phyloP scores from a whole-genome alignment of 2,888 invertebrate species.

The Malacosoma neustria region DNA sequence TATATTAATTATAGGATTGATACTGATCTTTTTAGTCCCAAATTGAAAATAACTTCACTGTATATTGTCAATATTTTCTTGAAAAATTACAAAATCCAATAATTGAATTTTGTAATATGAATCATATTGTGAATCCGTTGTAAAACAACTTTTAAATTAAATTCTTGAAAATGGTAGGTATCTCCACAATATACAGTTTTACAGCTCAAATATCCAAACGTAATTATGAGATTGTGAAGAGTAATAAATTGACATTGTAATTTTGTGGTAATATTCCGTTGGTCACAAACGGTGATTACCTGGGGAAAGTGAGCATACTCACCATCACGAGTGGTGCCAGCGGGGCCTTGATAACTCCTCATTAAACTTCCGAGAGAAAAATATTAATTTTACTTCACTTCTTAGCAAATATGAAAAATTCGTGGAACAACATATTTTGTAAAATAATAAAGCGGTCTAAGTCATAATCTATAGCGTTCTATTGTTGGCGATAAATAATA shows the following conservation, averaged over 20 bases:
- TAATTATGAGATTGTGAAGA: neutral
- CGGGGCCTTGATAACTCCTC: slow-evolving; percentile 43
- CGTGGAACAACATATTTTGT: slow-evolving; percentile 39
- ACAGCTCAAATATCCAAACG: neutral
- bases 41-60: too few relatives aligned
- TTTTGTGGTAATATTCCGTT: neutral
- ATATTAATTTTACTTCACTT: slow-evolving; percentile 51
- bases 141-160: too few relatives aligned
- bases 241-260: neutral
- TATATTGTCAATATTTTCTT: too few relatives aligned
- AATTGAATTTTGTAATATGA: too few relatives aligned
- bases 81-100: too few relatives aligned
- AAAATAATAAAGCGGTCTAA: slow-evolving; percentile 22
- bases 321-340: slow-evolving; percentile 7
- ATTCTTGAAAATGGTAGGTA: too few relatives aligned
- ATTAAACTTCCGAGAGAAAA: slow-evolving; percentile 40
- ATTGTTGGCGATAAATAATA: too few relatives aligned
- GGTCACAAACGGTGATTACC: neutral
- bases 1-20: too few relatives aligned
- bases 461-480: slow-evolving; percentile 12
- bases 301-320: neutral
- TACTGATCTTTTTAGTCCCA: too few relatives aligned
- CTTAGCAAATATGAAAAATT: slow-evolving; percentile 45
- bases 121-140: too few relatives aligned
- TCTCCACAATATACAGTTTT: too few relatives aligned